phyloP scores from a whole-genome alignment of 2,888 invertebrate species.

The Thymelicus acteon region DNA sequence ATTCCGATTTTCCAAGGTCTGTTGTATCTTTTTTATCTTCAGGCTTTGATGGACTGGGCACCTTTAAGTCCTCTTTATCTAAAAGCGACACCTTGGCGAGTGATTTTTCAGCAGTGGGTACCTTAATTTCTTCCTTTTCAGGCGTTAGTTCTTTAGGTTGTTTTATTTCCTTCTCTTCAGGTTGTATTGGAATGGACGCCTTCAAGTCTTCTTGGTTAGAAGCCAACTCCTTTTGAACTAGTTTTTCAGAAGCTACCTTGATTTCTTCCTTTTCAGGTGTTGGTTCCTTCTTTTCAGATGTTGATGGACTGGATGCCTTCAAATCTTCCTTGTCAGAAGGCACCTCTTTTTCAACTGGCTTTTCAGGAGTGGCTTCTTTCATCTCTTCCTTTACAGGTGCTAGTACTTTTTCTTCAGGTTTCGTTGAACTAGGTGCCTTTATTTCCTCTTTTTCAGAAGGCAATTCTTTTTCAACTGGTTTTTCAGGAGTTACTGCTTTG shows the following conservation, averaged over 20 bases:
- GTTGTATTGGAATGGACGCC: no score
- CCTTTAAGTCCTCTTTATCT: not conserved
- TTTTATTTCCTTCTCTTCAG: no score
- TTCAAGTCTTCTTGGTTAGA: no score
- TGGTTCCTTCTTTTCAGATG: no score
- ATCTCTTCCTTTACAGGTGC: not conserved
- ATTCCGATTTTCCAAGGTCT: no score
- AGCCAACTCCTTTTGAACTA: no score
- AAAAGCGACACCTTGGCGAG: not conserved
- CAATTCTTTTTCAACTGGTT: not conserved
- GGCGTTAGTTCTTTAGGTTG: not conserved
- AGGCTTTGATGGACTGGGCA: not conserved
- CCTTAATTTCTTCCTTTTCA: not conserved
- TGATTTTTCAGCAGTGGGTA: not conserved
- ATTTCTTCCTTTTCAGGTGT: no score
- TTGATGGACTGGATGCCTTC: no score
- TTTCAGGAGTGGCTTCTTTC: not conserved
- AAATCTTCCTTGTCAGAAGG: not conserved
- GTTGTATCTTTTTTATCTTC: not conserved
- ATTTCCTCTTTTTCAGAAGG: not conserved
- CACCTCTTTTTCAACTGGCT: not conserved
- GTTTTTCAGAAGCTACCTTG: no score
- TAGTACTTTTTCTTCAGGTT: no score
- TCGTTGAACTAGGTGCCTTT: no score
- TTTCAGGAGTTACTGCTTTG: not conserved